Base-by-base conservation (phyloP, 2,113 vertebrate species). In the Lethenteron reissneri region DNA sequence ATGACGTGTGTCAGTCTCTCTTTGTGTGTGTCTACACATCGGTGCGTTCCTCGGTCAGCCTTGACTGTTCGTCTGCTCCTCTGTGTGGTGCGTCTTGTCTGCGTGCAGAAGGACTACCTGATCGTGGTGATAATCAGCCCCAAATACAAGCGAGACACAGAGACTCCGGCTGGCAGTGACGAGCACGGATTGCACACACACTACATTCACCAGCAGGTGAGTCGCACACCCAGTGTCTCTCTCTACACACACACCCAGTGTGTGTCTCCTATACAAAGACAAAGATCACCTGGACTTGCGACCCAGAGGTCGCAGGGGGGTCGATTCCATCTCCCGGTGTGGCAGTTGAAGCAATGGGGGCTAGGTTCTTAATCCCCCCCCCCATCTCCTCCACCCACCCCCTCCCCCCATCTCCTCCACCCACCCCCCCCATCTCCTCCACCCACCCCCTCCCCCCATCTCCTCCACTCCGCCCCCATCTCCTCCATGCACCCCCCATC, bases 51-150 rank as follows among this genome's bases (percentile, higher is more conserved):
- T 41, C 41, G 41, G 41, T 41, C 41, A 41, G 41, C 41, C 41
- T 41, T 41, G 41, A 41, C 41, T 41, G 41, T 41, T 6, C 1
- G 41, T 41, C 41, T 41, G 41, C 41, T 41, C 4, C 41, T 41
- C 41, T 41, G 41, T 41, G 41, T 6, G n/a, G 41, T 25, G 21
- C 5, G 41, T 41, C 41, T 5, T 68, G 62, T 17, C 11, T 11
- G n/a, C 62, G n/a, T 25, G 1, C 76, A 86, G 84, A 86, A 84
- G 75, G 84, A 83, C 62, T 86, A 85, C 71, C 75, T 86, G 77
- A 85, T 86, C 75, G 85, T 86, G 77, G 84, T 86, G 75, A 80
- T 83, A 75, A 85, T 86, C 80, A 85, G 84, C 70, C 84, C 84
- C 4, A 86, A 85, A 75, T 86, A 86, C 78, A 78, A 81, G 3